Conservation (phyloP, 1,140 invertebrate genomes). For the Drosophila virilis region DNA sequence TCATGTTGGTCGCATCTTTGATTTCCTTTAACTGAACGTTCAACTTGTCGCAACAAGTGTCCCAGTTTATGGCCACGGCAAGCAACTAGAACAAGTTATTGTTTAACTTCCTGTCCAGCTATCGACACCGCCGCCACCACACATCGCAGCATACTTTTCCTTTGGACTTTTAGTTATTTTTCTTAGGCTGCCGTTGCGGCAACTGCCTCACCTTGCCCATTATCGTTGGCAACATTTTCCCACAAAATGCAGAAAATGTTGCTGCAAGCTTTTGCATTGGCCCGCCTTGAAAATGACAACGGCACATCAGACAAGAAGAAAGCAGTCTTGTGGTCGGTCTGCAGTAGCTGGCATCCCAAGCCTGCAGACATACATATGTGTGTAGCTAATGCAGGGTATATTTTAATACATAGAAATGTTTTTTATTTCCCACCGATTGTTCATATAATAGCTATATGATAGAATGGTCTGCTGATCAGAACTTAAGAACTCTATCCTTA, state of each 20-base stretch:
- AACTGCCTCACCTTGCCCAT: constrained; percentile 57
- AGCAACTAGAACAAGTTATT: constrained; percentile 64
- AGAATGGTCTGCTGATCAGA: too few relatives aligned
- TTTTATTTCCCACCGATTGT: too few relatives aligned
- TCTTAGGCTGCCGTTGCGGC: constrained; percentile 45
- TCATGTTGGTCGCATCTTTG: constrained; percentile 53
- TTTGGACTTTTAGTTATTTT: constrained; percentile 55
- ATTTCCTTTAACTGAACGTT: constrained; percentile 55
- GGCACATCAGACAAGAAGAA: constrained; percentile 34
- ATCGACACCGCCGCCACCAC: constrained; percentile 15
- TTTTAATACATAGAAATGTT: too few relatives aligned
- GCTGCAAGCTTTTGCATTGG: constrained; percentile 65
- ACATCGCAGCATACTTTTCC: constrained; percentile 50
- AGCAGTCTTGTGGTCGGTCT: background rate
- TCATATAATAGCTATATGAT: too few relatives aligned
- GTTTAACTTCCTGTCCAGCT: constrained; percentile 74
- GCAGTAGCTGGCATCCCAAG: too few relatives aligned
- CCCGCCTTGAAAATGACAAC: constrained; percentile 77
- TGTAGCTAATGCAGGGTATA: too few relatives aligned
- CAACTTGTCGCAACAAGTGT: constrained; percentile 76
- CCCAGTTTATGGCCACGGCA: constrained; percentile 63
- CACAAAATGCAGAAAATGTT: constrained; percentile 65
- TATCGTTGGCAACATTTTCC: constrained; percentile 79
- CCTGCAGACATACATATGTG: too few relatives aligned
- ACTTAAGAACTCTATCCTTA: too few relatives aligned